Base-by-base conservation (phyloP, 2,888 invertebrate species). In the Syrphus vitripennis region DNA sequence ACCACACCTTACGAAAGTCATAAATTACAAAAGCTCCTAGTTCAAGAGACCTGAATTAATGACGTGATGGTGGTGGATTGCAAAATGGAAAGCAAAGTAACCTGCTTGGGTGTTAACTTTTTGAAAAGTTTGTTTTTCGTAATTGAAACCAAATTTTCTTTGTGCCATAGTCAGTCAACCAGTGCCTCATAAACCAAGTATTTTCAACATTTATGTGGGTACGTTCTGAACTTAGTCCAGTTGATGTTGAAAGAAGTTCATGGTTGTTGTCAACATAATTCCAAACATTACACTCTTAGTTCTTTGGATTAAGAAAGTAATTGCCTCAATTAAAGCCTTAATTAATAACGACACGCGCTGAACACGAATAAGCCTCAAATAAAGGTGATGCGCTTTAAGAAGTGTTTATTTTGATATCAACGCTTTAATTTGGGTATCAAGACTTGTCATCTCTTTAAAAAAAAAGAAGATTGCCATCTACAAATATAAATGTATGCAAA, bases 21-120 rank as follows among this genome's bases (percentile, higher is more conserved):
- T 83, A 79, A 83, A 83, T 83, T 83, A 83, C 74, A 72, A 65
- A n/a, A 31, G 63, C 45, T 57, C 19, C 78, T 70, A 63, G 79
- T 79, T 83, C 55, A 63, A 74, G 24, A 63, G 63, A 67, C 61
- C 34, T 37, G 45, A 83, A 70, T 83, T 79, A 74, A 83, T 70
- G 37, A 50, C 53, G 57, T 57, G 10, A 31, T 31, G 19, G n/a
- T 37, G 61, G 45, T 74, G 72, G 83, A 61, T 40, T 29, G 42
- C 14, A 37, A 53, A 72, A 14, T 26, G 14, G 9, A 19, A 29
- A 61, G 21, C 2, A 16, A 63, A 63, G 19, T 19, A 24, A 37
- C 61, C n/a, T 40, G 61, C 21, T 24, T 10, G 14, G 21, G 19
- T 74, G 55, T 29, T 34, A 53, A 78, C 77, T 63, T 74, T 71